Evolutionary conservation across 1,140 invertebrate genomes (phyloP).

Genomic region (Drosophila teissieri): DNA sequence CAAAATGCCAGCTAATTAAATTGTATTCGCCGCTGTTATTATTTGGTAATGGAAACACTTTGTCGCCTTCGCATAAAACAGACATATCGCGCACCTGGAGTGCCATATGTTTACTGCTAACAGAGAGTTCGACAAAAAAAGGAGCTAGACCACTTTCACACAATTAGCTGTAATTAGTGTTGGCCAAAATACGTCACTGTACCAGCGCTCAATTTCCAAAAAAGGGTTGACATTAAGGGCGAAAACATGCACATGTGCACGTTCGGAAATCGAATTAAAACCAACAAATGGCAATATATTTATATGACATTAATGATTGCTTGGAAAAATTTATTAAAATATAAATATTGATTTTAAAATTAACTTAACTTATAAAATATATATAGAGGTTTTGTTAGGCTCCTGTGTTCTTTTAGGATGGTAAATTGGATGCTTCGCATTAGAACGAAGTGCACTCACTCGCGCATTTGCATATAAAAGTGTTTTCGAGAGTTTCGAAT

Average conservation of each 20-base stretch:
- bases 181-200: constrained; percentile 18
- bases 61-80: constrained; percentile 20
- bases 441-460: too few species aligned
- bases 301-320: background rate
- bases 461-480: too few species aligned
- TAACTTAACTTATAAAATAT: too few species aligned
- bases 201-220: constrained; percentile 19
- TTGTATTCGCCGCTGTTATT: constrained; percentile 35
- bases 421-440: too few species aligned
- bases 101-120: constrained; percentile 19
- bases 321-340: too few species aligned
- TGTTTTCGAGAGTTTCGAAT: background rate
- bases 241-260: constrained; percentile 8
- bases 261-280: background rate
- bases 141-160: background rate
- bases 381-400: too few species aligned
- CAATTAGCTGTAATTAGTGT: constrained; percentile 27
- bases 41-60: constrained; percentile 45
- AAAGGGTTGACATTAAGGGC: constrained; percentile 49
- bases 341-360: too few species aligned
- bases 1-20: constrained; percentile 57
- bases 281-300: background rate
- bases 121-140: constrained; percentile 9
- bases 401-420: too few species aligned
- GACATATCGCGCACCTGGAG: constrained; percentile 18